Conservation (phyloP, 2,113 vertebrate species). For the Dipodomys spectabilis region DNA sequence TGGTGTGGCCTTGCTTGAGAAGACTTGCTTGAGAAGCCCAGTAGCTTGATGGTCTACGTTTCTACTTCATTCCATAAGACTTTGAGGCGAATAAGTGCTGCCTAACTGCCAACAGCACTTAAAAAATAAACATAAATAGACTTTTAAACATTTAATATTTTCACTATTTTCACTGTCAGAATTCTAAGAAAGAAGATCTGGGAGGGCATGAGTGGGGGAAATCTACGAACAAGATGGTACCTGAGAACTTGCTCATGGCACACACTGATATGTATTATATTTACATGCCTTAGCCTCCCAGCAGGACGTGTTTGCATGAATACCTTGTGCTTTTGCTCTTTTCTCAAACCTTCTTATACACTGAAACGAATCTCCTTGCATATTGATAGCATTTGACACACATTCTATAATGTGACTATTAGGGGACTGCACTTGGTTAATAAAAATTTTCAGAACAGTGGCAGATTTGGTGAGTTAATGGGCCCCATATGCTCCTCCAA, state of each 20-base stretch:
- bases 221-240: conserved; percentile 27
- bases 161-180: conserved; percentile 12
- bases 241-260: conserved; percentile 51
- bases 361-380: conserved; percentile 75
- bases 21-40: neutral
- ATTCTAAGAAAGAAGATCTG: conserved; percentile 27
- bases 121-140: neutral
- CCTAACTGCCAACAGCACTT: neutral
- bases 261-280: conserved; percentile 45
- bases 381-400: conserved; percentile 69
- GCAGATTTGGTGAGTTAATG: conserved; percentile 74
- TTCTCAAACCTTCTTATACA: conserved; percentile 72
- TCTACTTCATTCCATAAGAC: neutral
- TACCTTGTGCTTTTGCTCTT: conserved; percentile 56
- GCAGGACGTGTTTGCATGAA: conserved; percentile 65
- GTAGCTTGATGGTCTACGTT: neutral
- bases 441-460: conserved; percentile 77
- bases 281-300: conserved; percentile 39
- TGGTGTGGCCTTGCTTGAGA: neutral
- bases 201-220: too few species aligned
- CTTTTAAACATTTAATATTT: conserved; percentile 49
- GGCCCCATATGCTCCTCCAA: conserved; percentile 75
- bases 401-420: conserved; percentile 73
- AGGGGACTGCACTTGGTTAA: conserved; percentile 76
- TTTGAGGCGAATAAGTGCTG: conserved; percentile 30